Evolutionary conservation across 2,797 vertebrate genomes (phyloP).

Genomic region (Macropus fuliginosus): DNA sequence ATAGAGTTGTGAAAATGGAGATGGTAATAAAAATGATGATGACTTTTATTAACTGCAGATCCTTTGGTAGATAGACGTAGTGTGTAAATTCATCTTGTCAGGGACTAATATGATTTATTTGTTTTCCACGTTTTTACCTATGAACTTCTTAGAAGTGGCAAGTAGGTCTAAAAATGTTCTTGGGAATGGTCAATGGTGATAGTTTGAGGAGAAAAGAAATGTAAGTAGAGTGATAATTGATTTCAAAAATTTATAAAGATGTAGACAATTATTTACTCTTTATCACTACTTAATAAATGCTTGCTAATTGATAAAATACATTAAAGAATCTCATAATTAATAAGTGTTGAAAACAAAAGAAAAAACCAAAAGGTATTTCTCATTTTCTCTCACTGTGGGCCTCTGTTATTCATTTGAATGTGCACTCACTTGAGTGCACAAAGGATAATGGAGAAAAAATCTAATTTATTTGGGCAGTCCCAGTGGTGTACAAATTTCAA

Average conservation of each 20-base stretch:
- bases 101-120: not conserved
- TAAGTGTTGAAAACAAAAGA: not conserved
- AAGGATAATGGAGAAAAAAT: too few species aligned
- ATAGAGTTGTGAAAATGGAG: not conserved
- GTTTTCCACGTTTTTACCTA: slow-evolving; percentile 2
- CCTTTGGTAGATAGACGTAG: not conserved
- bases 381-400: not conserved
- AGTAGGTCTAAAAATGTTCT: slow-evolving; percentile 38
- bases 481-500: not conserved
- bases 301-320: not conserved
- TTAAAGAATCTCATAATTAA: not conserved
- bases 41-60: slow-evolving; percentile 20
- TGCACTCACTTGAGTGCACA: not conserved
- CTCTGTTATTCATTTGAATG: too few species aligned
- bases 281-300: not conserved
- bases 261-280: not conserved
- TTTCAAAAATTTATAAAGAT: slow-evolving; percentile 48
- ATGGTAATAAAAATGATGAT: not conserved
- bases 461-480: not conserved
- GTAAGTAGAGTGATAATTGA: slow-evolving; percentile 47
- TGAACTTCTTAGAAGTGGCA: not conserved
- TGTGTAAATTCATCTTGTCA: slow-evolving; percentile 20
- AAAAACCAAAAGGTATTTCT: not conserved
- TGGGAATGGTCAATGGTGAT: slow-evolving; percentile 1
- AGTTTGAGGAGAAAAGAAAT: slow-evolving; percentile 37